Evolutionary conservation across 2,113 vertebrate genomes (phyloP), one percentile per base, ranked within the genome.

Genomic region (Galemys pyrenaicus): DNA sequence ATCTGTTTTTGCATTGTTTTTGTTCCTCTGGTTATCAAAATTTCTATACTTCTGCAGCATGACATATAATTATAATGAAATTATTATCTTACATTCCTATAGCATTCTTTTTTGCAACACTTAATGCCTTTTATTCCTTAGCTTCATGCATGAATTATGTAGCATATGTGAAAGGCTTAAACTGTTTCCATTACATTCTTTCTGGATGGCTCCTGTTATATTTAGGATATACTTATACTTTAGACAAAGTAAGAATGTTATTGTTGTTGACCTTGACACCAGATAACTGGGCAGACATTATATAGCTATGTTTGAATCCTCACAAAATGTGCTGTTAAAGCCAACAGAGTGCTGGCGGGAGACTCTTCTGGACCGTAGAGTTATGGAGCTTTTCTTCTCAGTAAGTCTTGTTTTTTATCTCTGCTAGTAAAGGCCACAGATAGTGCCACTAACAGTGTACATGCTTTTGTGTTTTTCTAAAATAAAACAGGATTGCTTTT

Each of bases 221-320:
- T 98, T 98, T 97, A 97, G 98, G 98, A 96, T 98, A 96, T 97
- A 88, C 87, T 94, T 95, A 92, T 96, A 95, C 97, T 97, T 98
- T 97, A 97, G 98, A 97, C 97, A 97, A 98, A 98, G 97, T 98
- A 97, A 97, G 98, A 98, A 98, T 99, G 99, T 98, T 98, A 98
- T 98, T 99, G 98, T 99, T 99, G 98, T 99, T 99, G 99, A 98
- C 99, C 99, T 99, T 99, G 99, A 99, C 99, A 98, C 96, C 97
- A 98, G 98, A 98, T 99, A 98, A 99, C 99, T 99, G 98, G 99
- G 99, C 98, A 99, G 99, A 98, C 99, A 99, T 99, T 99, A 99
- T 99, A 99, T 99, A 98, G 99, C 99, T 98, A 99, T 99, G 99
- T 99, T 99, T 85, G 99, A 99, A 98, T 99, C 99, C 97, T 99